Conservation (phyloP, 2,797 vertebrate genomes). For the Sciurus vulgaris region DNA sequence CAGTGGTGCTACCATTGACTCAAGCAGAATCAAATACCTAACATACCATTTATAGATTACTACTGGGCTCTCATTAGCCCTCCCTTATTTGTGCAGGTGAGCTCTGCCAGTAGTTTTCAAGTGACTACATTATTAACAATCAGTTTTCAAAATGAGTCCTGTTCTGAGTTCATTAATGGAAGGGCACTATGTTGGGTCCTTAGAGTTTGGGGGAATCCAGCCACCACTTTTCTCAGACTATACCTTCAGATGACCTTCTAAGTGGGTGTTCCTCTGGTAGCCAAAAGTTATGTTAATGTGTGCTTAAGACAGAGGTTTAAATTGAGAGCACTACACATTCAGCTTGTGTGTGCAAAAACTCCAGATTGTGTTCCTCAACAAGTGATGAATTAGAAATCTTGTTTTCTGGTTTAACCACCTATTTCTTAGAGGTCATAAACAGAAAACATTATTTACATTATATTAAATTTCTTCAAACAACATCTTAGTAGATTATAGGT, state of each 20-base stretch:
- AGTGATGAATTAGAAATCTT: background rate
- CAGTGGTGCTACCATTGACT: background rate
- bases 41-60: background rate
- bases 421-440: background rate
- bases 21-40: background rate
- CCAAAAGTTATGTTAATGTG: background rate
- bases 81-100: background rate
- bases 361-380: background rate
- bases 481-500: background rate
- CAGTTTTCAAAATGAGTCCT: background rate
- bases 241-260: background rate
- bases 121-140: background rate
- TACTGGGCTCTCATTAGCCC: background rate
- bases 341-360: background rate
- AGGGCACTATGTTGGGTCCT: background rate
- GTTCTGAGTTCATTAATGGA: background rate
- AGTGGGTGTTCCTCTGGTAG: background rate
- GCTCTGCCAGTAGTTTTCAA: background rate
- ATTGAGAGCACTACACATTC: background rate
- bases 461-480: constrained; percentile 27
- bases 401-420: background rate
- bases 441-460: constrained; percentile 1
- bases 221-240: background rate
- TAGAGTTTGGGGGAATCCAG: background rate
- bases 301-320: background rate